Conservation (phyloP, 2,113 vertebrate genomes). For the Aegithalos caudatus region DNA sequence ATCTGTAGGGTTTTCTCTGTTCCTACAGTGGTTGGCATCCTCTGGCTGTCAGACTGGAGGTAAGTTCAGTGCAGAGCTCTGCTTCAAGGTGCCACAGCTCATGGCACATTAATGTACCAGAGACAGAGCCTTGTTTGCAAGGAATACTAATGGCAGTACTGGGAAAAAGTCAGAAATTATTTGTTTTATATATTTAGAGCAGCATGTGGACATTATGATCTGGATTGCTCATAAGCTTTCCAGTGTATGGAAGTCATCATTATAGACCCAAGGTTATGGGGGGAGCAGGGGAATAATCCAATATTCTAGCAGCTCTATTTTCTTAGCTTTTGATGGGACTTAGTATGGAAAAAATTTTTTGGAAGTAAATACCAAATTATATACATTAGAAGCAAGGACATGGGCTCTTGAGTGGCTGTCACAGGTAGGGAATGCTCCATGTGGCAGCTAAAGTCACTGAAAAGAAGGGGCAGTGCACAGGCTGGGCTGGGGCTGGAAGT, state of each 20-base stretch:
- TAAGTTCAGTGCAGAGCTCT: neutral
- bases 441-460: neutral
- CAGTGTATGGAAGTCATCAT: neutral
- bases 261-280: neutral
- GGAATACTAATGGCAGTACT: neutral
- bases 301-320: neutral
- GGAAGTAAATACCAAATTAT: fast-evolving
- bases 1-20: neutral
- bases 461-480: neutral
- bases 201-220: neutral
- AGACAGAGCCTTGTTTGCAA: neutral
- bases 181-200: neutral
- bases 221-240: neutral
- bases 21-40: neutral
- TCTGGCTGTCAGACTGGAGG: neutral
- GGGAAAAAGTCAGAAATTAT: neutral
- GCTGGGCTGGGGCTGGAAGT: neutral
- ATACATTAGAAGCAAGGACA: neutral
- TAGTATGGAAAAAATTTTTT: neutral
- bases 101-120: neutral
- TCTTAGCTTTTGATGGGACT: neutral
- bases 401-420: fast-evolving
- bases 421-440: neutral
- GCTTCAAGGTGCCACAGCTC: neutral
- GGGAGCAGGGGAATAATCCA: neutral